A percentile compares a stretch with the other conserved stretches of the same genome.
Conservation (phyloP, 2,113 vertebrate species). For the Monarcha castaneiventris region DNA sequence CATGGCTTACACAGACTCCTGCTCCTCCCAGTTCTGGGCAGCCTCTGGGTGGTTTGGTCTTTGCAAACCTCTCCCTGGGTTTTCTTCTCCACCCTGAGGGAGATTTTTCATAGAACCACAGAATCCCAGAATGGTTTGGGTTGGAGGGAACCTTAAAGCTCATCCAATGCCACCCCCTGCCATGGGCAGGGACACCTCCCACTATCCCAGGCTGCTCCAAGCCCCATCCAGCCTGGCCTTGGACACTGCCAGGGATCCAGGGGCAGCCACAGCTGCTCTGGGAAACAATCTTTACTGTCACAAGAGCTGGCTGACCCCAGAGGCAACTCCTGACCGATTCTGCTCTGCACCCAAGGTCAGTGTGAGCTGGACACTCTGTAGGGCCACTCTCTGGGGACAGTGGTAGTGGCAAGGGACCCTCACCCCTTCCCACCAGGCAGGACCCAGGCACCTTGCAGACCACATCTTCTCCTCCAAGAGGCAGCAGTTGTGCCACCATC, state of each 20-base stretch:
- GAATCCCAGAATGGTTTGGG: neutral
- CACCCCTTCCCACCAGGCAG: neutral
- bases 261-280: neutral
- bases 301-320: neutral
- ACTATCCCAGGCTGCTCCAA: accelerated
- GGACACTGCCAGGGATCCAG: neutral
- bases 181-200: neutral
- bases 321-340: neutral
- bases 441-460: neutral
- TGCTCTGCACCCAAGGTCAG: accelerated
- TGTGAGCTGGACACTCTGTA: accelerated
- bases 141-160: neutral
- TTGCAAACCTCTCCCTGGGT: neutral
- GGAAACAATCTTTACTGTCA: neutral
- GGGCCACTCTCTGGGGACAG: neutral
- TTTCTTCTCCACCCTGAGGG: neutral
- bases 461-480: neutral
- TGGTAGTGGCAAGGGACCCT: neutral
- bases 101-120: neutral
- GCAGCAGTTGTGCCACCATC: neutral
- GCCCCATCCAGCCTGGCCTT: accelerated
- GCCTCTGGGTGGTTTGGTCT: neutral
- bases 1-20: neutral
- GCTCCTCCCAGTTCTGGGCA: neutral
- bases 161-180: accelerated